Evolutionary conservation across 2,113 vertebrate genomes (phyloP).

Genomic region (Oncorhynchus masou): DNA sequence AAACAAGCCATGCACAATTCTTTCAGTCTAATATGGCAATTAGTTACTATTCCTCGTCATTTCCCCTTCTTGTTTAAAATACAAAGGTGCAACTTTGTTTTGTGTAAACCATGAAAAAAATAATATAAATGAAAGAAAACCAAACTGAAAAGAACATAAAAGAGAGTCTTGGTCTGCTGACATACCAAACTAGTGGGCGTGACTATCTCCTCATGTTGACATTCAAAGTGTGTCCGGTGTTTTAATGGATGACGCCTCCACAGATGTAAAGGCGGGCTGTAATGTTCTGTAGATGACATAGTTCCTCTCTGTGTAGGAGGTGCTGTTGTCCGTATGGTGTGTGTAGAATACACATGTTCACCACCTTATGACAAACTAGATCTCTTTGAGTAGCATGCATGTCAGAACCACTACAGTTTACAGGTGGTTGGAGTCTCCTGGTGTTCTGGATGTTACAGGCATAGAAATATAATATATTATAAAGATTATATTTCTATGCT

Average conservation of each 20-base stretch:
- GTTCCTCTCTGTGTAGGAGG: conserved; percentile 50
- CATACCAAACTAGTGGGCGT: conserved; percentile 75
- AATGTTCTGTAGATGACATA: conserved; percentile 57
- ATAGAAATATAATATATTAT: no score
- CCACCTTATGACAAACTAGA: conserved; percentile 70
- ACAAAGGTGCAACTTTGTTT: conserved; percentile 94
- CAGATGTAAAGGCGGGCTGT: conserved; percentile 77
- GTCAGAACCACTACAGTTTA: conserved; percentile 73
- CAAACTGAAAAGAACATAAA: conserved; percentile 47
- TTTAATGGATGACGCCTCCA: conserved; percentile 62
- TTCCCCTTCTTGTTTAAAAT: conserved; percentile 69
- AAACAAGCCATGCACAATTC: conserved; percentile 84
- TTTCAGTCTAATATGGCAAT: conserved; percentile 82
- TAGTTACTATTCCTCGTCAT: conserved; percentile 39
- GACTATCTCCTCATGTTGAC: conserved; percentile 50
- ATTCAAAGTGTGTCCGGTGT: conserved; percentile 74
- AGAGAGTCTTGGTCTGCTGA: conserved; percentile 84
- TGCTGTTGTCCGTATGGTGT: conserved; percentile 60
- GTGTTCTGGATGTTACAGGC: conserved; percentile 69
- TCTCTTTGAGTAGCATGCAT: conserved; percentile 82
- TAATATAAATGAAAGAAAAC: conserved; percentile 73
- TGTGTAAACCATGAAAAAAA: conserved; percentile 93
- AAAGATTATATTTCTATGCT: background rate
- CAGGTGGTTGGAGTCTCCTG: conserved; percentile 60
- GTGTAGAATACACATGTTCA: conserved; percentile 75